phyloP scores from a whole-genome alignment of 1,140 invertebrate genomes.

The Tetragnatha versicolor region DNA sequence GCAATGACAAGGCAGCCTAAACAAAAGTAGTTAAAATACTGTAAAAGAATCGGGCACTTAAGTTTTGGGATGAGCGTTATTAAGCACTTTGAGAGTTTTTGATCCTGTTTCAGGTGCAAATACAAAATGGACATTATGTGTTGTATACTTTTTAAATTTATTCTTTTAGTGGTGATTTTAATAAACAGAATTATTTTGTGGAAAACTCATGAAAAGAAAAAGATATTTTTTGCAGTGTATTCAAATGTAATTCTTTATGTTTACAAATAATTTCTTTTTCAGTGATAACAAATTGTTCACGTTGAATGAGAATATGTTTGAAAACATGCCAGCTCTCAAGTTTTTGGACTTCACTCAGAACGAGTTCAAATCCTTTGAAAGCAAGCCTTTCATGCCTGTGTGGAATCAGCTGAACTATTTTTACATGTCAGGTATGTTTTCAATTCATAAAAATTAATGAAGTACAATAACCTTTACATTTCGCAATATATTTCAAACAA shows the following conservation, averaged over 20 bases:
- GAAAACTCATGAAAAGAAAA: too few relatives aligned
- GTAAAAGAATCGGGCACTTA: too few relatives aligned
- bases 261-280: background rate
- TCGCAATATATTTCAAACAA: too few relatives aligned
- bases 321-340: slow-evolving; percentile 29
- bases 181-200: too few relatives aligned
- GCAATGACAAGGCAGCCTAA: too few relatives aligned
- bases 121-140: background rate
- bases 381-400: background rate
- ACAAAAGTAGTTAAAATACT: too few relatives aligned
- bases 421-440: slow-evolving; percentile 3
- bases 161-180: background rate
- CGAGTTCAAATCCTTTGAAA: slow-evolving; percentile 16
- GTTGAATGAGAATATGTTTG: slow-evolving; percentile 20
- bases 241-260: background rate
- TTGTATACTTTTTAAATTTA: background rate
- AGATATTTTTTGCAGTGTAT: background rate
- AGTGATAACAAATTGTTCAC: slow-evolving; percentile 21
- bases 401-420: background rate
- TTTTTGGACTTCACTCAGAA: slow-evolving; percentile 10
- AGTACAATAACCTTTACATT: background rate
- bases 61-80: too few relatives aligned
- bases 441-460: background rate
- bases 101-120: too few relatives aligned
- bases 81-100: too few relatives aligned